Evolutionary conservation across 2,888 invertebrate genomes (phyloP), one percentile per base, ranked within the genome.

Genomic region (Lomographa bimaculata): DNA sequence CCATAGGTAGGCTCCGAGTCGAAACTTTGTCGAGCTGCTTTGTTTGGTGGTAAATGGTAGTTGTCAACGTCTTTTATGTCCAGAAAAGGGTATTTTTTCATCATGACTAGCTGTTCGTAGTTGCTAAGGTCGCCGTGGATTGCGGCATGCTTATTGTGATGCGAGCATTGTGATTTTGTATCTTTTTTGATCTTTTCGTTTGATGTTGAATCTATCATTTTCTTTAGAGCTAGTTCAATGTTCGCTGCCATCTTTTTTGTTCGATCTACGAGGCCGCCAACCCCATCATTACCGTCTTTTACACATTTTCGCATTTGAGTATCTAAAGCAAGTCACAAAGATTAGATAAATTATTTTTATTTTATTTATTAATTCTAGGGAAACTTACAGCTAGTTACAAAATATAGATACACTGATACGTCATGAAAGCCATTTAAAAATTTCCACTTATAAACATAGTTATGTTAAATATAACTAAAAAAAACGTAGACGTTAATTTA

Each of bases 81-180:
- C 17, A 89, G 54, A 51, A 78, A 89, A 0, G 87, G 87, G 57
- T 86, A 79, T 48, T 89, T 89, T 46, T 89, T 89, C 79, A 79
- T 81, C 6, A 87, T 79, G 5, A 89, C 86, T 12, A 85, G 50
- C 50, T 80, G 76, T 39, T 85, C 86, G 34, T 78, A 89, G 25
- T 81, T 73, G 1, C 73, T 70, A 0, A 83, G 47, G 33, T 81
- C 78, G 32, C 74, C 66, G n/a, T 77, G 76, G 18, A 50, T 3
- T 6, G 11, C 11, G 3, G 17, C 50, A 35, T 68, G 65, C 24
- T 65, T 70, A n/a, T 50, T 35, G n/a, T 37, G 28, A 14, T n/a
- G n/a, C n/a, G 43, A 32, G 16, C 40, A 53, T 47, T 49, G n/a
- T n/a, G n/a, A n/a, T n/a, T n/a, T 46, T n/a, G 26, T 52, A 14